phyloP scores from a whole-genome alignment of 2,888 invertebrate species.

The Lasioglossum zephyrum region DNA sequence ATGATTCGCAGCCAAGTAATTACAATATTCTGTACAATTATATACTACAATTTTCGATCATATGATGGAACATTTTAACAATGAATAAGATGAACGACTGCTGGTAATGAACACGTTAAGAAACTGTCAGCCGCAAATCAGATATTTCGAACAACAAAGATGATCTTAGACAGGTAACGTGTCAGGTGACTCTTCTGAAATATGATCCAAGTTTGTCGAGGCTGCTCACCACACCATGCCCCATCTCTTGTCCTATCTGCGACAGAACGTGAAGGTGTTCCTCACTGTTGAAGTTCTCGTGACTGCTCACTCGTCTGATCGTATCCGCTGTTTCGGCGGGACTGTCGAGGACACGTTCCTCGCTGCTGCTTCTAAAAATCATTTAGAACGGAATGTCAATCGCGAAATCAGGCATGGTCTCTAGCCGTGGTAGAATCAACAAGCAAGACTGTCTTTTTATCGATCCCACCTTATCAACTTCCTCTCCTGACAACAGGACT shows the following conservation, averaged over 20 bases:
- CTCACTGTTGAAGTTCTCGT: conserved; percentile 86
- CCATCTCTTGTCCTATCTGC: conserved; percentile 81
- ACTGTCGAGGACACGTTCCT: conserved; percentile 81
- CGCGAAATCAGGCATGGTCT: not conserved
- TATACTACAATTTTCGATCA: not conserved
- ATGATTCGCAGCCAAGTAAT: not conserved
- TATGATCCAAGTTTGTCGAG: not conserved
- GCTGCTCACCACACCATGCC: conserved; percentile 82
- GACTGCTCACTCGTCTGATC: conserved; percentile 87
- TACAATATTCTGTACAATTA: not conserved
- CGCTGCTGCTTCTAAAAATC: conserved; percentile 80
- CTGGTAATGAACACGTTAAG: not conserved
- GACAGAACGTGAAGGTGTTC: conserved; percentile 79
- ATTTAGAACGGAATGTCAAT: not conserved
- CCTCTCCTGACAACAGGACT: conserved; percentile 85
- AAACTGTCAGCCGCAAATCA: not conserved
- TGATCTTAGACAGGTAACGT: not conserved
- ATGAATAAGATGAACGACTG: not conserved
- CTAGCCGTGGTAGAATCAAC: conserved; percentile 2
- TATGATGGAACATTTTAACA: not conserved
- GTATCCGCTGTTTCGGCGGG: conserved; percentile 72
- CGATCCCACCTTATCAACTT: conserved; percentile 80
- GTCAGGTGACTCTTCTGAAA: not conserved
- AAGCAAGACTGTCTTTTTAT: conserved; percentile 7
- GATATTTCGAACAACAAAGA: not conserved